phyloP scores from a whole-genome alignment of 2,797 vertebrate species.

The Cottoperca gobio region DNA sequence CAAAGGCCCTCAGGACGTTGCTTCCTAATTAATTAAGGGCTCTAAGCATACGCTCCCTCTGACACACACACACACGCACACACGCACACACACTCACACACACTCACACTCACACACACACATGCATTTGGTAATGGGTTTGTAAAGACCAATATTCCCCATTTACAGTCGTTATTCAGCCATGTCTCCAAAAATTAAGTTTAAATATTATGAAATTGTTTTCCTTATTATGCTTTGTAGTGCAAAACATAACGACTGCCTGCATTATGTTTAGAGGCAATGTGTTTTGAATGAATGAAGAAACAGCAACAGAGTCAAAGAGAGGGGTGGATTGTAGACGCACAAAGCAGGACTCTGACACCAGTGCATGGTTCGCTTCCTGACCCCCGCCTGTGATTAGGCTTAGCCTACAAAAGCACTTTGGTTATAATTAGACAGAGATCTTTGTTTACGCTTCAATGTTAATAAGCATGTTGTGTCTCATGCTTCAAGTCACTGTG shows the following conservation, averaged over 20 bases:
- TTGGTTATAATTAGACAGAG: neutral
- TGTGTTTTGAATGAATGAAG: neutral
- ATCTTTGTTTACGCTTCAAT: neutral
- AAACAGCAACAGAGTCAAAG: neutral
- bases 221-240: neutral
- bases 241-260: neutral
- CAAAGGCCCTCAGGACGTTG: conserved; percentile 14
- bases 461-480: neutral
- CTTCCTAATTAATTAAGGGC: conserved; percentile 54
- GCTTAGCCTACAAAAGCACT: neutral
- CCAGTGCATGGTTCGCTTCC: neutral
- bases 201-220: neutral
- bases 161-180: neutral
- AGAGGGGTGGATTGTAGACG: neutral
- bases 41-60: conserved; percentile 25
- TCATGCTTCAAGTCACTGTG: neutral
- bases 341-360: neutral
- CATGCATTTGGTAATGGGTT: neutral
- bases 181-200: neutral
- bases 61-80: neutral
- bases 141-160: neutral
- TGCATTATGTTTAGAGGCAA: neutral
- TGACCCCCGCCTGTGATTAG: too few species aligned
- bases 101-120: neutral
- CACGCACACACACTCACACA: conserved; percentile 18